These are phyloP conservation scores for Prionchulus punctatus DNA, from an alignment of 2,888 invertebrate genomes.

Conservation along the genomic window DNA sequence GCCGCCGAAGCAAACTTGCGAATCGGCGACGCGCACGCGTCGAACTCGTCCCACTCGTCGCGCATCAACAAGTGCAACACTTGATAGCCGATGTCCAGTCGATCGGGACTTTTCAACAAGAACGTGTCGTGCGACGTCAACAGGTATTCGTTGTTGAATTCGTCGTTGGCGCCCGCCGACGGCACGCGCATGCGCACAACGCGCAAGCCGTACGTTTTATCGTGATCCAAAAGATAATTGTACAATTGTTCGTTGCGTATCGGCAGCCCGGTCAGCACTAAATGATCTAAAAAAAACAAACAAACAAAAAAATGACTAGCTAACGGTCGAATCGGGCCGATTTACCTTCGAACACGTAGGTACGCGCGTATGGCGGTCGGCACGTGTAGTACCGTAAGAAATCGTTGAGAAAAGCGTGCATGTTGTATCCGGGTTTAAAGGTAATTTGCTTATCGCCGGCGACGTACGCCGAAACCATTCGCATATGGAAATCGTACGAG, in stretches of 20 bases:
- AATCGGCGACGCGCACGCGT: background rate
- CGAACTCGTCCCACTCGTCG: background rate
- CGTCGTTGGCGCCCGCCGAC: background rate
- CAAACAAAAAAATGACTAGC: background rate
- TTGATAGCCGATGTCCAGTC: background rate
- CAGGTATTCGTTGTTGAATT: background rate
- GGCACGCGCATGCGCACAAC: slow-evolving; percentile 44
- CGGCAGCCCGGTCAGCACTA: background rate
- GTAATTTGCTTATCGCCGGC: slow-evolving; percentile 18
- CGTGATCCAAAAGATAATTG: slow-evolving; percentile 52
- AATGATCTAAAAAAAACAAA: background rate
- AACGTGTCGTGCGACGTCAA: background rate
- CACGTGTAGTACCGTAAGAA: slow-evolving; percentile 59
- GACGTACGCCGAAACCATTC: slow-evolving; percentile 18
- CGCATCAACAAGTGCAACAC: background rate
- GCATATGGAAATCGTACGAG: slow-evolving; percentile 28
- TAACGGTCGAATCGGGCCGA: slow-evolving; percentile 6
- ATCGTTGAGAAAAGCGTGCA: slow-evolving; percentile 55
- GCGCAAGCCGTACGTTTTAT: slow-evolving; percentile 50
- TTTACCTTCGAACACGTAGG: slow-evolving; percentile 51
- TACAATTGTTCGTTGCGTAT: slow-evolving; percentile 43
- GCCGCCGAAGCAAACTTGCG: background rate
- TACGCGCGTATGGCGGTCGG: slow-evolving; percentile 57
- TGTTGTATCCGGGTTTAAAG: slow-evolving; percentile 46
- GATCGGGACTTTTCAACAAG: background rate